phyloP scores from a whole-genome alignment of 92 coral and sea anemone species.

The Chrysogorgia sp. region DNA sequence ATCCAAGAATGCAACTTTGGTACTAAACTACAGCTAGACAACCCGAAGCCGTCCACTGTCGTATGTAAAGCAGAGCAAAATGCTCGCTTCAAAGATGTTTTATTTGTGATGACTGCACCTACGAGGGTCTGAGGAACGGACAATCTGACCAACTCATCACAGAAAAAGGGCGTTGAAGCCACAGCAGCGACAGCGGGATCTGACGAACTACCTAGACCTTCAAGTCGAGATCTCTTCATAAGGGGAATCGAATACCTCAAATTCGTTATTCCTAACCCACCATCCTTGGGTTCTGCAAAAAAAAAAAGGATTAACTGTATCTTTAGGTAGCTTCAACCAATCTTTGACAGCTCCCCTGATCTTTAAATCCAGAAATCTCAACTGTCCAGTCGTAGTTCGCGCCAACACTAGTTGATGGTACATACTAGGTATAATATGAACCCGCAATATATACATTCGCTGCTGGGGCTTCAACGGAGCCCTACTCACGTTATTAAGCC shows the following conservation, averaged over 20 bases:
- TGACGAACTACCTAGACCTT: background rate
- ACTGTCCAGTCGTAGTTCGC: background rate
- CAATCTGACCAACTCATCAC: too few species aligned
- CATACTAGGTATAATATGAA: slow-evolving; percentile 15
- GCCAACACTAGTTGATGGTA: slow-evolving; percentile 35
- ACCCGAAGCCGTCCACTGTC: slow-evolving; percentile 16
- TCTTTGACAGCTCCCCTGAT: slow-evolving; percentile 4
- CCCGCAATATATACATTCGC: slow-evolving; percentile 5
- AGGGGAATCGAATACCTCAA: slow-evolving; percentile 28
- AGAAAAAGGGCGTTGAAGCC: too few species aligned
- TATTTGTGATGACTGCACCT: too few species aligned
- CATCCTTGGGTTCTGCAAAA: background rate
- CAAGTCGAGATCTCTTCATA: background rate
- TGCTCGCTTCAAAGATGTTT: too few species aligned
- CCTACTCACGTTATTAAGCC: too few species aligned
- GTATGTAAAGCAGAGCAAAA: background rate
- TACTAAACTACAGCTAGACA: slow-evolving; percentile 9
- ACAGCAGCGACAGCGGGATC: slow-evolving; percentile 16
- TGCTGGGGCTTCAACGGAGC: slow-evolving; percentile 61
- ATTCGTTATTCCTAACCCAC: background rate
- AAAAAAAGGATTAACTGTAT: slow-evolving; percentile 16
- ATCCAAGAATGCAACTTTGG: too few species aligned
- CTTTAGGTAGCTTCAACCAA: slow-evolving; percentile 43
- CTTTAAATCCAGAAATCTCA: slow-evolving; percentile 7
- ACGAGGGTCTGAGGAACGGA: too few species aligned